Percentiles rank a stretch among this genome's conserved stretches.
phyloP scores from a whole-genome alignment of 2,888 invertebrate species.

The Pherbina coryleti region DNA sequence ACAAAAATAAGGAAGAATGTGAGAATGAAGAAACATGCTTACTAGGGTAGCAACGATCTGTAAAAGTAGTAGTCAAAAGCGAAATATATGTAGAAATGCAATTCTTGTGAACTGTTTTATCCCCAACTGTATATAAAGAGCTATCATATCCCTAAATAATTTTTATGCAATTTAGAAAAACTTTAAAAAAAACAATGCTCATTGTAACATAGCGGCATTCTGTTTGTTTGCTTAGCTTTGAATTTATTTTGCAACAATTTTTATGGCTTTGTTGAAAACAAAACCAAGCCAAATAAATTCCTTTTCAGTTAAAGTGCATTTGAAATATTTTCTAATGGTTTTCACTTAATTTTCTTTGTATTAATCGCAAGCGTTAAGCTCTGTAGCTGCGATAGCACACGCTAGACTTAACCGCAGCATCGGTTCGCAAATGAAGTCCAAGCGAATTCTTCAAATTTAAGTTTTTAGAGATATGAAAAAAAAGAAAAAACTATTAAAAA shows the following conservation, averaged over 20 bases:
- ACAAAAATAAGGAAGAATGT: too few relatives aligned
- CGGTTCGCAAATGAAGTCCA: not conserved
- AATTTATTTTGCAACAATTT: constrained; percentile 13
- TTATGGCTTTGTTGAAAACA: not conserved
- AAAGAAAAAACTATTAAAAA: not conserved
- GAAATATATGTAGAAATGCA: too few relatives aligned
- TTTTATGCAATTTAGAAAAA: too few relatives aligned
- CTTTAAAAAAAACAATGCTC: too few relatives aligned
- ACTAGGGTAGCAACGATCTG: too few relatives aligned
- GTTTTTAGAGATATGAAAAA: not conserved
- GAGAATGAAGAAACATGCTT: too few relatives aligned
- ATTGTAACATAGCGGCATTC: too few relatives aligned
- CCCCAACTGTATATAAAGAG: too few relatives aligned
- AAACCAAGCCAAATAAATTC: not conserved
- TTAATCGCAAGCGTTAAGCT: not conserved
- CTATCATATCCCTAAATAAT: too few relatives aligned
- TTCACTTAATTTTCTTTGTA: not conserved
- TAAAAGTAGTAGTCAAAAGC: too few relatives aligned
- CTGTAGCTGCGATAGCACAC: not conserved
- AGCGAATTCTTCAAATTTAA: constrained; percentile 13
- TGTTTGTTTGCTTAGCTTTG: not conserved
- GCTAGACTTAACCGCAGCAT: not conserved
- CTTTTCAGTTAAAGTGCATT: constrained; percentile 1
- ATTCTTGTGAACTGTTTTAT: too few relatives aligned
- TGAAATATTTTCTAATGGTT: not conserved